Conservation (phyloP, 2,113 vertebrate genomes). For the Propithecus coquereli region DNA sequence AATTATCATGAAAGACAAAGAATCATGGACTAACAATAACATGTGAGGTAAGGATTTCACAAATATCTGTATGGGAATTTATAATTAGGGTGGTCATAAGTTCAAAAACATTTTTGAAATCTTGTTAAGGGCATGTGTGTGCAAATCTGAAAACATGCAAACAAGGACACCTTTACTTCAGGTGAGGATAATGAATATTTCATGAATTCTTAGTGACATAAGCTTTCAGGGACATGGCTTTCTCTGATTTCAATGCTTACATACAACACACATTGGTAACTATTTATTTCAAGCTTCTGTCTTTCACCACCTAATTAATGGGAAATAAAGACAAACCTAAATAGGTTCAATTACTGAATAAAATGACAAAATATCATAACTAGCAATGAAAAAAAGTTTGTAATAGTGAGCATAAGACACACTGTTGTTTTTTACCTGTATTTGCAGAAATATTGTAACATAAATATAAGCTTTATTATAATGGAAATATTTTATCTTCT, state of each 20-base stretch:
- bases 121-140: conserved; percentile 61
- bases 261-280: conserved; percentile 73
- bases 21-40: neutral
- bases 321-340: conserved; percentile 72
- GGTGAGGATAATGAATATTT: conserved; percentile 77
- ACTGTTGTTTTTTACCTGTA: neutral
- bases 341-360: conserved; percentile 70
- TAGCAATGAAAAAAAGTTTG: conserved; percentile 66
- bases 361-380: conserved; percentile 72
- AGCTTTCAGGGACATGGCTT: conserved; percentile 64
- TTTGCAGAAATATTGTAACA: conserved; percentile 26
- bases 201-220: conserved; percentile 75
- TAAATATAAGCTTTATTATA: conserved; percentile 56
- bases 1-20: conserved; percentile 14
- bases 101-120: conserved; percentile 58
- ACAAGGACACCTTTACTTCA: conserved; percentile 71
- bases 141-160: conserved; percentile 78
- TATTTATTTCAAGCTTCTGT: conserved; percentile 78
- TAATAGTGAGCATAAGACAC: conserved; percentile 53
- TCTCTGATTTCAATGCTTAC: conserved; percentile 74
- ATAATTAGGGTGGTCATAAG: conserved; percentile 23
- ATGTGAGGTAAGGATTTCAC: neutral
- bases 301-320: conserved; percentile 78
- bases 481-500: conserved; percentile 42
- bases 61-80: conserved; percentile 46